Evolutionary conservation across 2,797 vertebrate species (phyloP), one percentile per base, ranked within the genome.

Genomic region (Phyllotis vaccarum): DNA sequence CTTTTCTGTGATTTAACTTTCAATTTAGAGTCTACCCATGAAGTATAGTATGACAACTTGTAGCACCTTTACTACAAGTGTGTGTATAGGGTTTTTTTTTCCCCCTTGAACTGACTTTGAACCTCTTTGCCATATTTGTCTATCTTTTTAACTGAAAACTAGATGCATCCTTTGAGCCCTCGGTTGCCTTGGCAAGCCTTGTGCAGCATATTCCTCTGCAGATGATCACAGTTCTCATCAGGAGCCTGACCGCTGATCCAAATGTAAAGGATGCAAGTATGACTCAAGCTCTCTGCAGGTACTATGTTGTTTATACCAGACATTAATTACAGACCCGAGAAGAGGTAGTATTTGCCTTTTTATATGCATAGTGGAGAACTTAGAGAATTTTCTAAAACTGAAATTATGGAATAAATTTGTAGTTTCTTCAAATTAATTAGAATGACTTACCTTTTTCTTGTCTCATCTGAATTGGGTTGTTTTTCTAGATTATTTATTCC

Each of bases 221-320:
- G 98, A 99, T 99, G 99, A 99, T 99, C 97, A 99, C 99, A 46
- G 99, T 99, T 96, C 99, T 99, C 91, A 99, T 99, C 98, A 99
- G 99, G 99, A 99, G 99, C 98, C 99, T 99, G 97, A 99, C 99
- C 93, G 99, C 99, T 12, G 99, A 99, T 98, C 99, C 99, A 90
- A 99, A 99, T 83, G 99, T 99, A 90, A 99, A 99, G 98, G 99
- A 99, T 76, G 99, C 99, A 95, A 99, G 98, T 97, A 99, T 99
- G 99, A 99, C 99, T 86, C 99, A 99, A 98, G 99, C 99, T 24
- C 99, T 99, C 75, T 99, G 99, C 99, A 99, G 99, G 99, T 99
- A 98, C 56, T 86, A 31, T 52, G 89, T 29, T 72, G 68, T 66
- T 2, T 93, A 60, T n/a, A 13, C 1, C 52, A 3, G 21, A 75